Evolutionary conservation across 2,888 invertebrate species (phyloP).

Genomic region (Parnassius glacialis): DNA sequence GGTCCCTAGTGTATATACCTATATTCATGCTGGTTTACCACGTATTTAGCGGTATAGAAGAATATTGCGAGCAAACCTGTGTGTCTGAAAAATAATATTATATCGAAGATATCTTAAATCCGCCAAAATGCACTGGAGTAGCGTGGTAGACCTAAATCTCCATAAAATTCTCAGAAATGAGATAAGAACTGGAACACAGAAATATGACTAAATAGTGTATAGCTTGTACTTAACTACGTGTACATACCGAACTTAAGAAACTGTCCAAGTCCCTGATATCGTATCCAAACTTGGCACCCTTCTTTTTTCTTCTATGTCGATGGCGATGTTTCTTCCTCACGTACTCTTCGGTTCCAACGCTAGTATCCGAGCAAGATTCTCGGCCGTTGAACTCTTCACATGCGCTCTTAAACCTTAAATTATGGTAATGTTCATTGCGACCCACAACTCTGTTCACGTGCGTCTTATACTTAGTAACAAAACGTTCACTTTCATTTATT

Average conservation of each 20-base stretch:
- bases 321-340: slow-evolving; percentile 70
- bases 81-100: too few species aligned
- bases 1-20: too few species aligned
- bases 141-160: too few species aligned
- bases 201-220: too few species aligned
- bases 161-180: too few species aligned
- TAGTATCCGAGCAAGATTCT: slow-evolving; percentile 56
- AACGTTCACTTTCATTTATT: slow-evolving; percentile 49
- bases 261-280: slow-evolving; percentile 90
- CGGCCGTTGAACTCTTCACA: slow-evolving; percentile 66
- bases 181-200: too few species aligned
- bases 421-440: slow-evolving; percentile 73
- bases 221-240: too few species aligned
- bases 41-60: too few species aligned
- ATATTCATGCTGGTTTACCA: too few species aligned
- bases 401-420: slow-evolving; percentile 65
- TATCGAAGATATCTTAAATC: too few species aligned
- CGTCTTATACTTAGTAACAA: slow-evolving; percentile 31
- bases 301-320: slow-evolving; percentile 68
- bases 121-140: too few species aligned
- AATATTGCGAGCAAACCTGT: too few species aligned
- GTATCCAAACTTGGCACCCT: slow-evolving; percentile 83
- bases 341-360: slow-evolving; percentile 67
- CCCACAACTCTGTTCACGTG: slow-evolving; percentile 60
- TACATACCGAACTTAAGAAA: slow-evolving; percentile 86